Evolutionary conservation across 2,113 vertebrate genomes (phyloP).

Genomic region (Psilopsiagon aurifrons): DNA sequence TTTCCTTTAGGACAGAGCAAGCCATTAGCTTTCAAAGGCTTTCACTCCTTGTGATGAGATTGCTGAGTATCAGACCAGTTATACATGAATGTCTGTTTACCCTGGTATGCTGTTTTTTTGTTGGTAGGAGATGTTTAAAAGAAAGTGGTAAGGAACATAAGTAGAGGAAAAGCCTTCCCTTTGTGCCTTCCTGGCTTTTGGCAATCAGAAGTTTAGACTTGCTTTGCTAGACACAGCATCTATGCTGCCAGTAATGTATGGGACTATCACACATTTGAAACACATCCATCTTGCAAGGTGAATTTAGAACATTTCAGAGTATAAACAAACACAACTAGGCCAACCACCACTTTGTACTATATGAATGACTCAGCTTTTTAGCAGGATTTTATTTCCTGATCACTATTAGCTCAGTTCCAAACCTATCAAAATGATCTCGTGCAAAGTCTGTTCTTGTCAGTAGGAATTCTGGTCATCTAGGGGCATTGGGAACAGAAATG

Average conservation of each 20-base stretch:
- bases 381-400: neutral
- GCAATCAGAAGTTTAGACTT: neutral
- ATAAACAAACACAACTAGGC: neutral
- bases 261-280: neutral
- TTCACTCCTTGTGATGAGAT: neutral
- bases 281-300: neutral
- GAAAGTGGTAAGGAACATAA: neutral
- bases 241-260: neutral
- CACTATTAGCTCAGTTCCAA: neutral
- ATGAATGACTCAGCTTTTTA: neutral
- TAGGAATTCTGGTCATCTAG: neutral
- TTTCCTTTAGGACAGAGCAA: slow-evolving; percentile 9
- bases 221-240: neutral
- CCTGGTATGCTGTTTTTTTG: neutral
- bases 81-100: neutral
- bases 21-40: slow-evolving; percentile 28
- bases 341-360: neutral
- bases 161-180: neutral
- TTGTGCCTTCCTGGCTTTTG: neutral
- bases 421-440: neutral
- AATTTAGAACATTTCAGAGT: neutral
- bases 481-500: neutral
- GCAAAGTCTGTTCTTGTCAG: neutral
- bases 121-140: neutral
- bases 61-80: neutral